Conservation (phyloP, 2,888 invertebrate species). For the Chorisops tibialis region DNA sequence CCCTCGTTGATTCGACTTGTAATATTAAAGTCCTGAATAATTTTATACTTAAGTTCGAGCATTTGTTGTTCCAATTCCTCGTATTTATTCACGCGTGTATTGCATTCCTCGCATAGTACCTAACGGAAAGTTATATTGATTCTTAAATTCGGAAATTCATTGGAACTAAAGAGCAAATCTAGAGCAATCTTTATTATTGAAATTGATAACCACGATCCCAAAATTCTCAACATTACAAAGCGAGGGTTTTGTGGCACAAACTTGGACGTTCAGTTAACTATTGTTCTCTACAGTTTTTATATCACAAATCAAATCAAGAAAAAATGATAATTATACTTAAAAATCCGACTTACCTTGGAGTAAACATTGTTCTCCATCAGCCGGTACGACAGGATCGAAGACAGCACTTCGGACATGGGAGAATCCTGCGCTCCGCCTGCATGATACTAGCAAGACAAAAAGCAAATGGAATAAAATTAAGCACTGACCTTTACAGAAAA, state of each 20-base stretch:
- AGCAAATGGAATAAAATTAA: not conserved
- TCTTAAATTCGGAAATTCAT: conserved; percentile 68
- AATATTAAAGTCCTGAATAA: conserved; percentile 55
- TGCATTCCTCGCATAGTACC: conserved; percentile 67
- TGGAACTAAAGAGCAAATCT: too few species aligned
- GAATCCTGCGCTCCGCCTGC: not conserved
- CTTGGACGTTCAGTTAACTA: too few species aligned
- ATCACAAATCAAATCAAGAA: not conserved
- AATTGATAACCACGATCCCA: too few species aligned
- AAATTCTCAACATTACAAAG: too few species aligned
- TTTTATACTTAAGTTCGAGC: conserved; percentile 55
- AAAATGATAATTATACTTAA: too few species aligned
- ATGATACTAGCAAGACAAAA: not conserved
- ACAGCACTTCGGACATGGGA: conserved; percentile 32
- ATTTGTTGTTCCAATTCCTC: conserved; percentile 59
- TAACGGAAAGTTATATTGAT: conserved; percentile 35
- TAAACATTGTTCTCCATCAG: conserved; percentile 56
- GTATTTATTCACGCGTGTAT: conserved; percentile 60
- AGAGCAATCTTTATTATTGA: too few species aligned
- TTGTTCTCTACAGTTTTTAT: not conserved
- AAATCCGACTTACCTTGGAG: conserved; percentile 56
- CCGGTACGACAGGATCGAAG: conserved; percentile 37
- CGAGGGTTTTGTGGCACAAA: too few species aligned
- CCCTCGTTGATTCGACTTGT: conserved; percentile 39
- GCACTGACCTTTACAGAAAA: not conserved